Base-by-base conservation (phyloP, 2,888 invertebrate genomes). In the Cephalotes varians region DNA sequence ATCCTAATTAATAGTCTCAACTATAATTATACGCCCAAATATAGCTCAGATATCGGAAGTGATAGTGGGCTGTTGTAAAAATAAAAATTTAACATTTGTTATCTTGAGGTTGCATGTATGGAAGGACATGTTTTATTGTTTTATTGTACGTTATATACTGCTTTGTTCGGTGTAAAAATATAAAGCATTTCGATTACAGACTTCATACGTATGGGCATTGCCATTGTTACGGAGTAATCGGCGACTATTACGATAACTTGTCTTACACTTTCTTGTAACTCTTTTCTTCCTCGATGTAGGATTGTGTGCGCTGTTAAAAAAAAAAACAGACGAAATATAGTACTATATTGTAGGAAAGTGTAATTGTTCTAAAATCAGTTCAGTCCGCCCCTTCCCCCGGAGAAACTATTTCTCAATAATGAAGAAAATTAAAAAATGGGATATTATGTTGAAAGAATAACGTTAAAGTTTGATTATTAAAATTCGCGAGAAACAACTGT, bases 11-110 rank as follows among this genome's bases (percentile, higher is more conserved):
- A 90, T 90, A 90, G 76, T 62, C 87, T 90, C 90, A 87, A 90
- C 88, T 88, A 90, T 91, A 87, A 85, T 79, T 79, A 79, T 88
- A 91, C 83, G 87, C 86, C 90, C 88, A 88, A 89, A 87, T 90
- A 92, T 92, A 90, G 86, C 88, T 91, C 88, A 86, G 84, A 87
- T 89, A 90, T 91, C 91, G 90, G 90, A 91, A 91, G 91, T 92
- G 89, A 91, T 91, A 90, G 88, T 89, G 91, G 90, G 88, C 90
- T 91, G 91, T 93, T 94, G 93, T 91, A 93, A 94, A 94, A 94
- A 94, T 94, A 94, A 94, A 93, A 93, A 92, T 90, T 92, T 91
- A 93, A 93, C 93, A 93, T 93, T 92, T 93, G 92, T 93, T 91
- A 93, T 92, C 92, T 91, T 93, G 94, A 93, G 93, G 94, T 94